Evolutionary conservation across 2,113 vertebrate genomes (phyloP), one percentile per base, ranked within the genome.

Genomic region (Xerus inauris): DNA sequence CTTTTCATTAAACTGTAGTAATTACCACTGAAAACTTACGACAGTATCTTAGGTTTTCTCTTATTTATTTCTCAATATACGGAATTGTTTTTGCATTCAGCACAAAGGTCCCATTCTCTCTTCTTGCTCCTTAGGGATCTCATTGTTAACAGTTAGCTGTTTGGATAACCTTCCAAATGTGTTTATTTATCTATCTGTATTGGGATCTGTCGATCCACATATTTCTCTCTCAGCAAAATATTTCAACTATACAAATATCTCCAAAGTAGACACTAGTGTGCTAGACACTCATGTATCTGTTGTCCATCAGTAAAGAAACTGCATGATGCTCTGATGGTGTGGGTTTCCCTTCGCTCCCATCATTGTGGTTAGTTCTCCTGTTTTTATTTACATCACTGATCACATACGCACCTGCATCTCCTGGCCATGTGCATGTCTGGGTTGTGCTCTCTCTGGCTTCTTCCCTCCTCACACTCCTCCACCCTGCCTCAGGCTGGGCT

Each of bases 151-250:
- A 87, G 57, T 57, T 45, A 82, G 67, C 42, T 30, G 35, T 76
- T n/a, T 47, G 59, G 32, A 40, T 71, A 64, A 40, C 32, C 67
- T 81, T 95, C 62, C 40, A 80, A 59, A 40, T 86, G 11, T 89
- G 20, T 42, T 5, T 72, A 28, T 84, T 42, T 87, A 20, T 32
- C 6, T 42, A 49, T 85, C 6, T 71, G 5, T 51, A n/a, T n/a
- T 5, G 20, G n/a, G 73, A 69, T 71, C 49, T 67, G 10, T 71
- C 72, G 47, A 49, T 35, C 17, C 72, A 6, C 59, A 51, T 10
- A 38, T 73, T 92, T 94, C 81, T 59, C 14, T 77, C 49, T 57
- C 59, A 92, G 65, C n/a, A 89, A 45, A 72, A 49, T 85, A 69
- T 82, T 71, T 76, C 38, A 77, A 51, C 54, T 85, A 89, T 45